Conservation (phyloP, 2,113 vertebrate genomes). For the Pantherophis guttatus region DNA sequence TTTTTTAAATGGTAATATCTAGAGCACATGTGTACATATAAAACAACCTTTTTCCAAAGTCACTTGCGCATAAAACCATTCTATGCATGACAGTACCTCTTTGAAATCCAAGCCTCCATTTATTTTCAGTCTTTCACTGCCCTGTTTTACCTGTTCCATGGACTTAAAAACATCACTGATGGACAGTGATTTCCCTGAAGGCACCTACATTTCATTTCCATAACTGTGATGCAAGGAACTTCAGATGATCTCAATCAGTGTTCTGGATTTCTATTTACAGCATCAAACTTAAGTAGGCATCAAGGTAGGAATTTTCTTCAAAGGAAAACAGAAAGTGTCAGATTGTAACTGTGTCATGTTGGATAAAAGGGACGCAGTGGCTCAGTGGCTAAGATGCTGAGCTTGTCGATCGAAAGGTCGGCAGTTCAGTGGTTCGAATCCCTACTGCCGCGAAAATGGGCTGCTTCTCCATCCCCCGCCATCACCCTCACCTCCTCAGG, state of each 20-base stretch:
- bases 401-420: too few relatives aligned
- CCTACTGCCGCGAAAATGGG: too few relatives aligned
- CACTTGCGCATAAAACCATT: background rate
- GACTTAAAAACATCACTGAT: background rate
- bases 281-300: conserved; percentile 7
- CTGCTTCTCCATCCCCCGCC: too few relatives aligned
- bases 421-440: too few relatives aligned
- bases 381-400: too few relatives aligned
- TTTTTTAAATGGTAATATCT: background rate
- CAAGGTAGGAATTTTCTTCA: conserved; percentile 19
- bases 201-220: background rate
- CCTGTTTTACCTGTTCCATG: background rate
- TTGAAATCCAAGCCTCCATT: background rate
- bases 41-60: background rate
- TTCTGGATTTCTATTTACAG: conserved; percentile 4
- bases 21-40: background rate
- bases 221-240: background rate
- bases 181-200: conserved; percentile 31
- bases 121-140: background rate
- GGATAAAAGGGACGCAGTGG: too few relatives aligned
- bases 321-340: conserved; percentile 5
- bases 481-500: too few relatives aligned
- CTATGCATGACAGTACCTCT: background rate
- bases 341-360: background rate
- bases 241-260: conserved; percentile 17